phyloP scores from a whole-genome alignment of 2,888 invertebrate species.

The Rambutsinella grinnellia region DNA sequence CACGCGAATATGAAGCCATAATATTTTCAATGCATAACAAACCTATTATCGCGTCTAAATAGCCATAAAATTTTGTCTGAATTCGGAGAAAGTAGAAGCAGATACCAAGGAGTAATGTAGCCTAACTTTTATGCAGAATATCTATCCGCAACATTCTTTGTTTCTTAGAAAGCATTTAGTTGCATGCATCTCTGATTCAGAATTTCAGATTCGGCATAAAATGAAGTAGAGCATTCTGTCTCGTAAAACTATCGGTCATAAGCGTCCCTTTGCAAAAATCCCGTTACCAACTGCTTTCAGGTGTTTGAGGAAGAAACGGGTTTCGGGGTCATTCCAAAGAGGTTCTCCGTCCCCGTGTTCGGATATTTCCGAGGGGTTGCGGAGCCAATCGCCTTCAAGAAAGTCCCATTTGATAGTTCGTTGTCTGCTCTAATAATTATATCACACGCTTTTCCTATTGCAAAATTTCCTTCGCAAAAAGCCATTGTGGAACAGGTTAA shows the following conservation, averaged over 20 bases:
- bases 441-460: slow-evolving; percentile 8
- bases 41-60: no score
- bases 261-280: background rate
- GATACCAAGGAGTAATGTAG: no score
- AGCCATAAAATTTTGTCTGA: no score
- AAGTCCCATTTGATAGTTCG: background rate
- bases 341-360: slow-evolving; percentile 20
- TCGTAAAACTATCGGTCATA: background rate
- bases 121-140: no score
- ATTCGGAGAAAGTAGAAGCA: no score
- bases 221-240: background rate
- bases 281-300: background rate
- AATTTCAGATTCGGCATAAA: background rate
- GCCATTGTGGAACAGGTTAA: slow-evolving; percentile 6
- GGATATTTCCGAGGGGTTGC: slow-evolving; percentile 1
- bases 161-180: no score
- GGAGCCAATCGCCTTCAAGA: background rate
- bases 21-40: no score
- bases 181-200: no score
- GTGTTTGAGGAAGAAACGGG: slow-evolving; percentile 25
- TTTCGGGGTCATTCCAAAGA: slow-evolving; percentile 42
- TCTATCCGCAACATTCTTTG: no score
- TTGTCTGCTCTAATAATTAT: background rate
- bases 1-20: no score
- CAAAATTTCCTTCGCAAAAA: slow-evolving; percentile 1